A percentile compares a stretch with the other conserved stretches of the same genome.
phyloP scores from a whole-genome alignment of 2,797 vertebrate species.

The Erpetoichthys calabaricus region DNA sequence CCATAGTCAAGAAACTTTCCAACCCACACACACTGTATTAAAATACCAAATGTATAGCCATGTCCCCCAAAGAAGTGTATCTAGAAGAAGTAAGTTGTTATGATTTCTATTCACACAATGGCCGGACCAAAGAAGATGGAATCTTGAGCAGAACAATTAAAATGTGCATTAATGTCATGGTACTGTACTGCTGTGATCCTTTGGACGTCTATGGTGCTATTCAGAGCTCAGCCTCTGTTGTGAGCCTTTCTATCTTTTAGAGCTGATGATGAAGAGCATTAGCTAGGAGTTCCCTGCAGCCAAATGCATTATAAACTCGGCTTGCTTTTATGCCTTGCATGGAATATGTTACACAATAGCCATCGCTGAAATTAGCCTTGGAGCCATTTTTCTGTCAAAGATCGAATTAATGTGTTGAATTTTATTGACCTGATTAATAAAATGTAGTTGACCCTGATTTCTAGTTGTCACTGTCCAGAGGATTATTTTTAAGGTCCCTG shows the following conservation, averaged over 20 bases:
- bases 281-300: conserved; percentile 30
- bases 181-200: conserved; percentile 24
- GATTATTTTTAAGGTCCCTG: no score
- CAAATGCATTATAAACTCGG: conserved; percentile 24
- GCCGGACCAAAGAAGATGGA: conserved; percentile 19
- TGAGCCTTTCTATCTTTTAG: conserved; percentile 7
- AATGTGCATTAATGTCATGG: conserved; percentile 30
- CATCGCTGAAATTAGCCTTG: no score
- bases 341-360: no score
- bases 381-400: no score
- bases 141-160: conserved; percentile 21
- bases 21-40: conserved; percentile 41
- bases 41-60: conserved; percentile 41
- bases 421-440: no score
- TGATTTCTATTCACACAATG: conserved; percentile 18
- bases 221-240: conserved; percentile 16
- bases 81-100: conserved; percentile 34
- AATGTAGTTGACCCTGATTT: no score
- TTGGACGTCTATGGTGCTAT: conserved; percentile 18
- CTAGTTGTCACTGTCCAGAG: no score
- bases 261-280: conserved; percentile 22
- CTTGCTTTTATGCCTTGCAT: no score
- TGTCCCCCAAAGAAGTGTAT: conserved; percentile 39
- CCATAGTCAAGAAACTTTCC: conserved; percentile 29
- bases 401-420: no score